These are phyloP conservation scores for Helicoverpa armigera DNA, from an alignment of 1,140 invertebrate species.

Conservation along the genomic window DNA sequence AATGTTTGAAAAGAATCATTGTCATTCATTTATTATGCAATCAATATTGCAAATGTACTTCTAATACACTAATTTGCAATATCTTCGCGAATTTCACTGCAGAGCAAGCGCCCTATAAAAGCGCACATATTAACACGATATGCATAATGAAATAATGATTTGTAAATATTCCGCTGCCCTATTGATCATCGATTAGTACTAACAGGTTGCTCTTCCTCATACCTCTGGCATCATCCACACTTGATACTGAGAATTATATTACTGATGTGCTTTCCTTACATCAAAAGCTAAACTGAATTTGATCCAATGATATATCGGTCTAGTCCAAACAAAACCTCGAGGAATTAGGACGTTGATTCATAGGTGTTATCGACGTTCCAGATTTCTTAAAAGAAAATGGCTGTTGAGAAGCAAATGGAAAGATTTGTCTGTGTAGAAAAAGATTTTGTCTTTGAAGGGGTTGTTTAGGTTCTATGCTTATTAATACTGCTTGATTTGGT, in stretches of 20 bases:
- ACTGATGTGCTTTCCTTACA: conserved; percentile 32
- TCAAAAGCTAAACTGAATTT: conserved; percentile 28
- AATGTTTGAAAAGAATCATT: too few relatives aligned
- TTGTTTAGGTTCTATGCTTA: too few relatives aligned
- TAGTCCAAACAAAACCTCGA: conserved; percentile 27
- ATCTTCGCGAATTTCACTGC: too few relatives aligned
- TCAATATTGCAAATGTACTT: too few relatives aligned
- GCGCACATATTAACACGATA: too few relatives aligned
- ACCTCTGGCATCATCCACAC: conserved; percentile 3
- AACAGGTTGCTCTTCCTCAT: conserved; percentile 4
- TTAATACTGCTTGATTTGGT: too few relatives aligned
- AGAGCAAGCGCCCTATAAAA: too few relatives aligned
- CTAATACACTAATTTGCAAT: too few relatives aligned
- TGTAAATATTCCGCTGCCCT: conserved; percentile 1
- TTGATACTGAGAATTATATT: conserved; percentile 32
- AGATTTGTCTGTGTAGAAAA: too few relatives aligned
- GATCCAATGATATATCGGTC: conserved; percentile 35
- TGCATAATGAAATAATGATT: neutral
- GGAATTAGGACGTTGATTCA: conserved; percentile 7
- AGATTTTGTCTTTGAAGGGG: too few relatives aligned
- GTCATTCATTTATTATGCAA: too few relatives aligned
- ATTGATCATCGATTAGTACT: conserved; percentile 14
- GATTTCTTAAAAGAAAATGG: neutral
- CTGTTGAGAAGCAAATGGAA: neutral
- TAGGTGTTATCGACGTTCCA: neutral